Conservation (phyloP, 2,113 vertebrate species). For the Phyllostomus discolor region DNA sequence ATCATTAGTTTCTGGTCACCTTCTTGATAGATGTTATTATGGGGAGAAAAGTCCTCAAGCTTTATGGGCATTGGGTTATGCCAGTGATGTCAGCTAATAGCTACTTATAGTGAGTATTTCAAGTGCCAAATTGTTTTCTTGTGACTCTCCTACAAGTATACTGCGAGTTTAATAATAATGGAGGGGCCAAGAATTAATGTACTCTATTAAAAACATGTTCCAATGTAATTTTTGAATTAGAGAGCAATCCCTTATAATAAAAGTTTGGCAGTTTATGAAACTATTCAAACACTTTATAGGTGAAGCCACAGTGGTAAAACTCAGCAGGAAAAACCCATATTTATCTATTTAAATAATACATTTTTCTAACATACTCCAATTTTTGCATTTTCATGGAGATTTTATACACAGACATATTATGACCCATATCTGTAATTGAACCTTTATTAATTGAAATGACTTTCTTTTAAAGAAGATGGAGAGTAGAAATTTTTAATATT, state of each 20-base stretch:
- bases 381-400: background rate
- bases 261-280: background rate
- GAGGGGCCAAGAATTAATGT: background rate
- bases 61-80: background rate
- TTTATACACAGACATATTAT: background rate
- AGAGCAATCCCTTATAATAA: background rate
- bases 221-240: background rate
- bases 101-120: background rate
- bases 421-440: background rate
- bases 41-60: background rate
- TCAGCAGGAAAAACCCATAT: background rate
- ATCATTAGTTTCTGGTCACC: background rate
- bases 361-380: background rate
- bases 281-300: background rate
- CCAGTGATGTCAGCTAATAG: background rate
- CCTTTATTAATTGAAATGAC: background rate
- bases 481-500: conserved; percentile 32
- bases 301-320: background rate
- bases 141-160: background rate
- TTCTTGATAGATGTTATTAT: background rate
- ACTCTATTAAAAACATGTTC: background rate
- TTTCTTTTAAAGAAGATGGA: conserved; percentile 14
- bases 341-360: background rate
- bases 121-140: background rate
- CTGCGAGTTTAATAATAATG: background rate